Percentiles rank a stretch among this genome's conserved stretches.
Conservation (phyloP, 2,888 invertebrate genomes). For the Nebria brevicollis region DNA sequence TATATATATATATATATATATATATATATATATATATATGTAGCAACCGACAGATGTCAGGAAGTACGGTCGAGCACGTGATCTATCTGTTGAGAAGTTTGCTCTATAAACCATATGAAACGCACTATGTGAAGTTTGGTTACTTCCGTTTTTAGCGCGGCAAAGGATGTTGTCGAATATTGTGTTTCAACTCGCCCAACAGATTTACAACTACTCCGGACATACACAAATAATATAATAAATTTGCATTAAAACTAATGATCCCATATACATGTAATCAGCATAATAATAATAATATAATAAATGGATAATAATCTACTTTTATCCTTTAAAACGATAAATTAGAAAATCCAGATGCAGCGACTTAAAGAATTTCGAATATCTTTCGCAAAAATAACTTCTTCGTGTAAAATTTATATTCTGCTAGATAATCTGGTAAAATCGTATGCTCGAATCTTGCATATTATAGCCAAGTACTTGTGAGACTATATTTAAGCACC, state of each 20-base stretch:
- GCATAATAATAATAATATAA: no score
- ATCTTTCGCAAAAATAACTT: background rate
- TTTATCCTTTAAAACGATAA: no score
- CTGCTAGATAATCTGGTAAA: slow-evolving; percentile 4
- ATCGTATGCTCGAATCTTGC: background rate
- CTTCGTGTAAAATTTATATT: background rate
- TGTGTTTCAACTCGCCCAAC: background rate
- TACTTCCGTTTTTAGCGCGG: slow-evolving; percentile 41
- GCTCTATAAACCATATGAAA: slow-evolving; percentile 18
- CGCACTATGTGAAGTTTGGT: slow-evolving; percentile 52
- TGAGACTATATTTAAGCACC: slow-evolving; percentile 14
- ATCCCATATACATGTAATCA: no score
- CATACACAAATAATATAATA: no score
- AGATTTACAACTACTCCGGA: no score
- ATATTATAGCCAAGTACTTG: slow-evolving; percentile 1
- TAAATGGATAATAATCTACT: no score
- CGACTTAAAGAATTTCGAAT: background rate
- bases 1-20: background rate
- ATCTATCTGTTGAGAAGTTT: slow-evolving; percentile 52
- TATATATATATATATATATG: background rate
- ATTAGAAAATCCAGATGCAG: no score
- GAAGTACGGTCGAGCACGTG: slow-evolving; percentile 51
- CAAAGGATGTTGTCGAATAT: slow-evolving; percentile 37
- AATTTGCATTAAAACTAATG: no score
- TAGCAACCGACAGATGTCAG: slow-evolving; percentile 39